These are phyloP conservation scores for Bolborhynchus lineola DNA, from an alignment of 2,113 vertebrate genomes.

Conservation along the genomic window DNA sequence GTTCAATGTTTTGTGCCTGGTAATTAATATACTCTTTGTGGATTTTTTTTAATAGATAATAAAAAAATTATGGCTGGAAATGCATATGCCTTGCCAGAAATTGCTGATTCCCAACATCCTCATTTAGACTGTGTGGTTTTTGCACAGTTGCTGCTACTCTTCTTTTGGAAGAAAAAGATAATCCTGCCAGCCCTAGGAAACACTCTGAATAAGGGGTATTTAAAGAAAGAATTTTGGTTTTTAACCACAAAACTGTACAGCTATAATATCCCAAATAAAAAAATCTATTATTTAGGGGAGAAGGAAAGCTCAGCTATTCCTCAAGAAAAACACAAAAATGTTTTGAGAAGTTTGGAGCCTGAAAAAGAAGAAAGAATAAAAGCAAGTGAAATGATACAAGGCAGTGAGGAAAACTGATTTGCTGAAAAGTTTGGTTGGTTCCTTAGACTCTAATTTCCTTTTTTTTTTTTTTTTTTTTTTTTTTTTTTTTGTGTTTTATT, in stretches of 20 bases:
- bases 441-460: background rate
- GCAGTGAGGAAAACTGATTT: background rate
- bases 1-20: background rate
- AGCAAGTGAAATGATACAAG: background rate
- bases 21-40: background rate
- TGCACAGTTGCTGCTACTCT: background rate
- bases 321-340: background rate
- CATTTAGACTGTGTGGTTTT: background rate
- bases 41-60: background rate
- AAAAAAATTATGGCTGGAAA: background rate
- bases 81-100: background rate
- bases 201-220: background rate
- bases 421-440: background rate
- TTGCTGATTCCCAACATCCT: background rate
- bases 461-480: background rate
- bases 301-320: background rate
- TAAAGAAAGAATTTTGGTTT: conserved; percentile 14
- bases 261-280: conserved; percentile 10
- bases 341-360: background rate
- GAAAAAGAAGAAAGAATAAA: background rate
- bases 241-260: conserved; percentile 46
- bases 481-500: background rate
- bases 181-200: background rate
- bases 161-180: background rate
- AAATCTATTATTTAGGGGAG: background rate